These are phyloP conservation scores for Saccopteryx bilineata DNA, from an alignment of 2,113 vertebrate genomes.

Conservation along the genomic window DNA sequence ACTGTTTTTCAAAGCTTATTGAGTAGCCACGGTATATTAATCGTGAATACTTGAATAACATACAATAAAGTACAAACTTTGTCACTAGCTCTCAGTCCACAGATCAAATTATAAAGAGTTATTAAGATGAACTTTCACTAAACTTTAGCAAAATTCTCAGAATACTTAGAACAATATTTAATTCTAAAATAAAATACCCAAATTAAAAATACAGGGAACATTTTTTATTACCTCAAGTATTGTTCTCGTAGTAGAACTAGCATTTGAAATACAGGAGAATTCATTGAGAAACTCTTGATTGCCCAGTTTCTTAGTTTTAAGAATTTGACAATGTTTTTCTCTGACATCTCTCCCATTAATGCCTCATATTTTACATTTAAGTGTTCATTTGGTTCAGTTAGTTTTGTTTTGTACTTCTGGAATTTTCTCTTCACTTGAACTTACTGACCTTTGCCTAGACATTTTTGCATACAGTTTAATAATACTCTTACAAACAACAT, in stretches of 20 bases:
- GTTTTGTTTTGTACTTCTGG: slow-evolving; percentile 16
- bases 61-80: neutral
- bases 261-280: neutral
- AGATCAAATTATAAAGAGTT: neutral
- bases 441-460: neutral
- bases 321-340: slow-evolving; percentile 14
- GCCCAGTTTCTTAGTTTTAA: neutral
- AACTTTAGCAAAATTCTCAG: slow-evolving; percentile 44
- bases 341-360: neutral
- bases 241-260: neutral
- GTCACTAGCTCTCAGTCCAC: neutral
- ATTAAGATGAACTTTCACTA: neutral
- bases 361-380: neutral
- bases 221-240: neutral
- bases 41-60: neutral
- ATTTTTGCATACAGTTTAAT: neutral
- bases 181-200: neutral
- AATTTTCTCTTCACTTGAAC: slow-evolving; percentile 40
- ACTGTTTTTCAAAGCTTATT: neutral
- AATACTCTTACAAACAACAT: neutral
- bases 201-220: neutral
- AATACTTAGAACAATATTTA: neutral
- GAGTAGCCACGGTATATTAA: neutral
- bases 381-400: neutral
- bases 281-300: neutral